A percentile compares a stretch with the other conserved stretches of the same genome.
Evolutionary conservation across 2,888 invertebrate species (phyloP).

Genomic region (Deilephila porcellus): DNA sequence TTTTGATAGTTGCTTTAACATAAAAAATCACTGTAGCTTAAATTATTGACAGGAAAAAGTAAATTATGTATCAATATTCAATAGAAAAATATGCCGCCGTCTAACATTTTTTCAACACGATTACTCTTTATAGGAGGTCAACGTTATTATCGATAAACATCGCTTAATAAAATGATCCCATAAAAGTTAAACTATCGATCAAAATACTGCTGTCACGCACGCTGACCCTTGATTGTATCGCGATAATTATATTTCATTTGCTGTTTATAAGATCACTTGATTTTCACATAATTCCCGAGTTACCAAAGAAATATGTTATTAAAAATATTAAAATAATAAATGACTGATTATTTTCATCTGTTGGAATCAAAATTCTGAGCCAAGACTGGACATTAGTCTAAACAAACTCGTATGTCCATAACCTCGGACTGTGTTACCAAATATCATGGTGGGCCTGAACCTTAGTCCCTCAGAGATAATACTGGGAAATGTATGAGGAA

Average conservation of each 20-base stretch:
- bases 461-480: no score
- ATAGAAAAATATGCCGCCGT: not conserved
- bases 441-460: no score
- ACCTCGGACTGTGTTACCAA: no score
- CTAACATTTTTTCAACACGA: not conserved
- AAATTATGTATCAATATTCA: not conserved
- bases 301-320: not conserved
- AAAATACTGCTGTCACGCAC: slow-evolving; percentile 11
- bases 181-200: slow-evolving; percentile 21
- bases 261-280: not conserved
- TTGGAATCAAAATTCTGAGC: no score
- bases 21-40: not conserved
- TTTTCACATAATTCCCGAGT: not conserved
- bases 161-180: slow-evolving; percentile 26
- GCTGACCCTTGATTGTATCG: slow-evolving; percentile 8
- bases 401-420: no score
- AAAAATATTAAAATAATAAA: not conserved
- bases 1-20: no score
- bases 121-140: not conserved
- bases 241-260: slow-evolving; percentile 2
- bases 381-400: no score
- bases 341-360: no score
- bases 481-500: no score
- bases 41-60: no score
- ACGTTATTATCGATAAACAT: slow-evolving; percentile 16